phyloP scores from a whole-genome alignment of 2,113 vertebrate species.

The Girardinichthys multiradiatus region DNA sequence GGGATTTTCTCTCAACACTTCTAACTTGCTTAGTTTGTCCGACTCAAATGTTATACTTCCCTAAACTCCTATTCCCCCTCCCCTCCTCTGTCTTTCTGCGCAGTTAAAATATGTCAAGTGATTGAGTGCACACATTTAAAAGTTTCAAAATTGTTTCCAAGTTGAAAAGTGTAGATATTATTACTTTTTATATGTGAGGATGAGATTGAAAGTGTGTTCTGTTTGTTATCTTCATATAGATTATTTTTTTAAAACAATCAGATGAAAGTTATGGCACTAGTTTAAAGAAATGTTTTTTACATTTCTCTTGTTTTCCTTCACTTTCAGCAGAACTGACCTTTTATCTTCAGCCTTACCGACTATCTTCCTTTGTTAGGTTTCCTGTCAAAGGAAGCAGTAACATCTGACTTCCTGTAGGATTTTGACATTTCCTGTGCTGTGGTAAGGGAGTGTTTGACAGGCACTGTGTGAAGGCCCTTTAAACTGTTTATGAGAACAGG shows the following conservation, averaged over 20 bases:
- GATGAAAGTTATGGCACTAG: not conserved
- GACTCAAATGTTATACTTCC: conserved; percentile 7
- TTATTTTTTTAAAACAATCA: not conserved
- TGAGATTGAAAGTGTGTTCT: no score
- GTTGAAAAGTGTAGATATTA: no score
- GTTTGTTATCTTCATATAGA: not conserved
- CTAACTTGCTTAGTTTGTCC: no score
- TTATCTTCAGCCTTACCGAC: conserved; percentile 30
- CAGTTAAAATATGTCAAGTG: no score
- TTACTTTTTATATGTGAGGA: not conserved
- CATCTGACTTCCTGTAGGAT: conserved; percentile 73
- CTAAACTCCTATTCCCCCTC: not conserved
- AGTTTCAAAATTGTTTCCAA: no score
- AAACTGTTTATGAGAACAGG: conserved; percentile 59
- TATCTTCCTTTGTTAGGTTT: conserved; percentile 70
- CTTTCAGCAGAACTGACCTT: conserved; percentile 34
- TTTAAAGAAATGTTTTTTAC: not conserved
- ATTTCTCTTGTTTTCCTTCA: not conserved
- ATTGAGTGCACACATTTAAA: no score
- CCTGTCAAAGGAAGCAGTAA: conserved; percentile 65
- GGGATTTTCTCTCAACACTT: no score
- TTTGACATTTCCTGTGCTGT: conserved; percentile 66
- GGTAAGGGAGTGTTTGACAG: conserved; percentile 18
- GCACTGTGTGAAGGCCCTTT: conserved; percentile 30
- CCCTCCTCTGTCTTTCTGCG: conserved; percentile 7